A percentile compares a stretch with the other conserved stretches of the same genome.
Conservation (phyloP, 2,113 vertebrate species). For the Fregetta grallaria region DNA sequence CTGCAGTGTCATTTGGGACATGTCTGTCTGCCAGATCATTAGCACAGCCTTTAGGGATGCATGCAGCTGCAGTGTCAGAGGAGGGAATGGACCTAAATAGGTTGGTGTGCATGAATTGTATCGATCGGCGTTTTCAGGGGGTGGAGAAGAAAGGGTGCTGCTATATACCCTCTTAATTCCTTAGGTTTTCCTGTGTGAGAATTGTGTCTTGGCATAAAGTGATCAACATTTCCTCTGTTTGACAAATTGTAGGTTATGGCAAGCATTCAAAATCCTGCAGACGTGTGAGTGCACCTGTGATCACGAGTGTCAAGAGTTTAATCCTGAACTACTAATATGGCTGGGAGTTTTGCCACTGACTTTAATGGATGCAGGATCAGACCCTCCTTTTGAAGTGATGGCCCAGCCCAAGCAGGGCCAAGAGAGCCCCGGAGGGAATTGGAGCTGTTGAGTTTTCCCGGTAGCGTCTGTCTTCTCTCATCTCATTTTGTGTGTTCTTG, state of each 20-base stretch:
- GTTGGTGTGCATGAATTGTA: neutral
- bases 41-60: neutral
- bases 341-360: neutral
- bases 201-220: neutral
- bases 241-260: neutral
- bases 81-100: neutral
- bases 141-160: neutral
- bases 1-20: conserved; percentile 29
- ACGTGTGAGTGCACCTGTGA: neutral
- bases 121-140: neutral
- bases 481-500: neutral
- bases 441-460: neutral
- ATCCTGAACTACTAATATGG: neutral
- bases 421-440: neutral
- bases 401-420: neutral
- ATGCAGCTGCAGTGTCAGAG: neutral
- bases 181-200: neutral
- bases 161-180: neutral
- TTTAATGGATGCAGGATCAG: neutral
- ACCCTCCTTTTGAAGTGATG: neutral
- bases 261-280: neutral
- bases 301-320: neutral
- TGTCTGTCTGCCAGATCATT: conserved; percentile 9
- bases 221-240: neutral
- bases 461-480: neutral